These are phyloP conservation scores for Holothuria scabra DNA, from an alignment of 53 echinoderm and acorn worm genomes.

Conservation along the genomic window DNA sequence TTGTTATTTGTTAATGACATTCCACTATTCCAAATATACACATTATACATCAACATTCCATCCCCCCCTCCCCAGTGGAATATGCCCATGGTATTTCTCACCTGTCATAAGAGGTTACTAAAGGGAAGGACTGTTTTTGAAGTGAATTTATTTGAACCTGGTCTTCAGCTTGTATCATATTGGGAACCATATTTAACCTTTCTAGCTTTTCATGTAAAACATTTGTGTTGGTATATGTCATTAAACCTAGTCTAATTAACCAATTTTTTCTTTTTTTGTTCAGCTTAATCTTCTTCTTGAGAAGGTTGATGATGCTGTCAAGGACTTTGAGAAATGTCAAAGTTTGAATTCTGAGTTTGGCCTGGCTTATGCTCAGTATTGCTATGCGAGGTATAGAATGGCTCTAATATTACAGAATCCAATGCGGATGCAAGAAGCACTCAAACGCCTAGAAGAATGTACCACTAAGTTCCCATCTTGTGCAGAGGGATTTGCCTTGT, in stretches of 20 bases:
- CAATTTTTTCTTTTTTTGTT: background rate
- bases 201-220: too few relatives aligned
- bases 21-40: too few relatives aligned
- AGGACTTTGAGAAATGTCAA: conserved; percentile 94
- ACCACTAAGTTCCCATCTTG: conserved; percentile 79
- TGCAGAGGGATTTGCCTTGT: conserved; percentile 90
- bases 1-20: too few relatives aligned
- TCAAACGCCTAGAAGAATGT: conserved; percentile 79
- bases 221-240: too few relatives aligned
- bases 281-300: conserved; percentile 91
- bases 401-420: conserved; percentile 83
- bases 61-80: too few relatives aligned
- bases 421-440: conserved; percentile 90
- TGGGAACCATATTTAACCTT: too few relatives aligned
- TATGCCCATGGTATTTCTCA: too few relatives aligned
- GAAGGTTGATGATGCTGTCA: conserved; percentile 80
- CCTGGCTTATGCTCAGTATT: conserved; percentile 94
- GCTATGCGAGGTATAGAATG: conserved; percentile 89
- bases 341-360: conserved; percentile 81
- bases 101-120: too few relatives aligned
- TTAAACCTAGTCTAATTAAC: background rate
- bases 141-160: too few relatives aligned
- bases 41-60: too few relatives aligned
- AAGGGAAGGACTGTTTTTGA: too few relatives aligned
- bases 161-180: too few relatives aligned